Conservation (phyloP, 2,888 invertebrate genomes). For the Drosophila suboccidentalis region DNA sequence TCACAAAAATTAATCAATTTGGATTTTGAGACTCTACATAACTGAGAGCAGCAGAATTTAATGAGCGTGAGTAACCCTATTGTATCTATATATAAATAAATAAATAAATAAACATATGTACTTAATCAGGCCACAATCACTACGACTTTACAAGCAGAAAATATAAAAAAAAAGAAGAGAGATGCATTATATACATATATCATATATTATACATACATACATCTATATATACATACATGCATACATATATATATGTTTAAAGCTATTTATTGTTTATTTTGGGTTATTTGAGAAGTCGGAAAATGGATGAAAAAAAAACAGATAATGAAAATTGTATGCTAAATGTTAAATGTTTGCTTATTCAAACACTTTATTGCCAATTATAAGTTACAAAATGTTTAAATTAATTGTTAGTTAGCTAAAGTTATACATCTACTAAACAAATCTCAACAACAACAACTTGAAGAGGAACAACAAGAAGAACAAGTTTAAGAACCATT, state of each 20-base stretch:
- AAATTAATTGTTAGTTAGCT: constrained; percentile 79
- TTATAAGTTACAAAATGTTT: constrained; percentile 79
- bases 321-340: constrained; percentile 67
- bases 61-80: constrained; percentile 33
- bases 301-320: constrained; percentile 24
- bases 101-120: constrained; percentile 47
- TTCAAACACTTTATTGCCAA: constrained; percentile 79
- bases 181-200: constrained; percentile 64
- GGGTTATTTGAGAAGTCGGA: constrained; percentile 55
- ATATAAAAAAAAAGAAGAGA: constrained; percentile 34
- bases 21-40: not conserved
- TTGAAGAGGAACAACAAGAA: constrained; percentile 14
- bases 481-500: constrained; percentile 56
- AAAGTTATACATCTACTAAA: constrained; percentile 77
- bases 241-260: constrained; percentile 39
- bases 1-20: constrained; percentile 2
- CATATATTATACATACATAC: constrained; percentile 34
- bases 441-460: constrained; percentile 29
- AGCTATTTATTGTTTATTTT: constrained; percentile 78
- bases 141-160: constrained; percentile 63
- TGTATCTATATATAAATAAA: constrained; percentile 26
- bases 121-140: constrained; percentile 79
- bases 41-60: constrained; percentile 10
- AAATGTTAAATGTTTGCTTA: constrained; percentile 78
- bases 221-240: constrained; percentile 30